These are phyloP conservation scores for Cynaeus angustus DNA, from an alignment of 2,888 invertebrate genomes.

Conservation along the genomic window DNA sequence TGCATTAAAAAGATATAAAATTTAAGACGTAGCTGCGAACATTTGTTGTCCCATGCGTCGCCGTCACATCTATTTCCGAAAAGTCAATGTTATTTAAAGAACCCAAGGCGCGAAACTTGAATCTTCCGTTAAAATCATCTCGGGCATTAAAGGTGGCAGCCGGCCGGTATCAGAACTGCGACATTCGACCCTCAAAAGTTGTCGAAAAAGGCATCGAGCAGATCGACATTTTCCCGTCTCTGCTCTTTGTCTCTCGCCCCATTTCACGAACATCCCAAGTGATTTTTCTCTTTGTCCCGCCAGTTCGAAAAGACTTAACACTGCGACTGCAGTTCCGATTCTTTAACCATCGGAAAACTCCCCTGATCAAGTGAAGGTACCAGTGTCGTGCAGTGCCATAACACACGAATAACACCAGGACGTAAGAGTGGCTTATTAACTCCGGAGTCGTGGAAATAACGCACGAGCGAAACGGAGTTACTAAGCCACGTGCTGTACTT, in stretches of 20 bases:
- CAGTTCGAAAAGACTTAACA: conserved; percentile 97
- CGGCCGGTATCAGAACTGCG: too few species aligned
- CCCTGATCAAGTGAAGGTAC: conserved; percentile 86
- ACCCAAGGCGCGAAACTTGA: too few species aligned
- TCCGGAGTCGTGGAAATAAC: conserved; percentile 6
- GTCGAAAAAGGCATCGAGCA: not conserved
- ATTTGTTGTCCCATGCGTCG: too few species aligned
- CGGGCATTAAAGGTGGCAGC: too few species aligned
- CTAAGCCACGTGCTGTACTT: conserved; percentile 41
- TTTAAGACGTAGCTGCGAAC: too few species aligned
- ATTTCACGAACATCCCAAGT: not conserved
- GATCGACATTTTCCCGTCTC: not conserved
- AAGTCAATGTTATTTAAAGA: too few species aligned
- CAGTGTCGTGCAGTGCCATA: conserved; percentile 57
- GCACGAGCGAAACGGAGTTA: conserved; percentile 21
- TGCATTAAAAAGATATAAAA: too few species aligned
- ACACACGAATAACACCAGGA: conserved; percentile 41
- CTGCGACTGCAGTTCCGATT: conserved; percentile 96
- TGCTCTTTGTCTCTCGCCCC: too few species aligned
- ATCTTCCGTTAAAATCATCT: too few species aligned
- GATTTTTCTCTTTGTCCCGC: conserved; percentile 67
- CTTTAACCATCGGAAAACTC: conserved; percentile 94
- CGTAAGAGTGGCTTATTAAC: conserved; percentile 37
- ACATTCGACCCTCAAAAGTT: too few species aligned
- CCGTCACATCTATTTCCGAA: too few species aligned